Evolutionary conservation across 1,140 invertebrate genomes (phyloP), one percentile per base, ranked within the genome.

Genomic region (Drosophila novamexicana): DNA sequence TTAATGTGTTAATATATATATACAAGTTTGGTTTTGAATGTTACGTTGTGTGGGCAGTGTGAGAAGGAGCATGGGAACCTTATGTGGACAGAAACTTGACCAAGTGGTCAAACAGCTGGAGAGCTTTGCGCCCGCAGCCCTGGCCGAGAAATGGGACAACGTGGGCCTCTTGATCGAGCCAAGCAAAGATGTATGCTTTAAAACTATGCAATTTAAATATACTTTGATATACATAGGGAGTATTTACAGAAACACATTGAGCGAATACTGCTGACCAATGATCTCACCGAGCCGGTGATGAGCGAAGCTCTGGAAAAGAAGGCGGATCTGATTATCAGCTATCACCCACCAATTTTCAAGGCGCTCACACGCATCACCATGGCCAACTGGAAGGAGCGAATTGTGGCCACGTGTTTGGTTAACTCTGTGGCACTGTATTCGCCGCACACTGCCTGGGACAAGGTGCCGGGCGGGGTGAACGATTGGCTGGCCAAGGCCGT

Each of bases 261-360:
- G 8, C 95, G 94, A 42, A 95, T 99, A 64, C 88, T 99, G 36
- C 91, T 99, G n/a, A 99, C 98, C 6, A 99, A 98, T 93, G 98
- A 99, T 93, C 93, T 99, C 47, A 99, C 98, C 0, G 96, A 97
- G 92, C 94, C 94, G 69, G 98, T 99, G 0, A 94, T 98, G 85
- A 91, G 96, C 18, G 98, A 99, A 94, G 97, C 97, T 6, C 78
- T 97, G 18, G 79, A 94, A 2, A 90, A 94, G 29, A 93, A 94
- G 10, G 94, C 94, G 52, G 94, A 98, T 92, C 91, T 99, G 84
- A 98, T 99, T 71, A 94, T 99, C 40, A 96, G 97, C 0, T 99
- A 99, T 93, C 98, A 99, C 95, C 98, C 98, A 10, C 97, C 98
- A 14, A 97, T 99, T 85, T 99, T 99, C 93, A 93, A 93, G 16